Evolutionary conservation across 2,113 vertebrate species (phyloP).

Genomic region (Promerops cafer): DNA sequence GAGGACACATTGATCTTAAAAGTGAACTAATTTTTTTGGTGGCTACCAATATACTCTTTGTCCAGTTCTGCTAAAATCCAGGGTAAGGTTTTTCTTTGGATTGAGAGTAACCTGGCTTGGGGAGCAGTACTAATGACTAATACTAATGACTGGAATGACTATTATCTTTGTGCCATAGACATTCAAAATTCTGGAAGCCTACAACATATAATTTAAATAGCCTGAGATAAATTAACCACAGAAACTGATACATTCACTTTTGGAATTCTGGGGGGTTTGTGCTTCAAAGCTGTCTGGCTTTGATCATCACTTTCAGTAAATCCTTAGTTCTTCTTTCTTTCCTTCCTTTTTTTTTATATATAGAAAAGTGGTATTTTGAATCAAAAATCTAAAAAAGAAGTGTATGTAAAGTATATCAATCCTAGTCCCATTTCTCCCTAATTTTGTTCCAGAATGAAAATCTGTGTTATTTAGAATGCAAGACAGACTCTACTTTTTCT

Average conservation of each 20-base stretch:
- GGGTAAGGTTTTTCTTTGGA: neutral
- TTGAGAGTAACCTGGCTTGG: neutral
- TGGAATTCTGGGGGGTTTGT: fast-evolving
- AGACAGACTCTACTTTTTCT: neutral
- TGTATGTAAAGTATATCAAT: neutral
- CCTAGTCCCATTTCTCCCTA: neutral
- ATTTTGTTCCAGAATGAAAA: neutral
- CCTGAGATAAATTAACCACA: neutral
- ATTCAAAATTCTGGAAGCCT: neutral
- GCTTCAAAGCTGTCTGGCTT: neutral
- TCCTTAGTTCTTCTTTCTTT: neutral
- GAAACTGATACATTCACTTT: neutral
- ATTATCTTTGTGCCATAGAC: neutral
- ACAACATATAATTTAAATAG: neutral
- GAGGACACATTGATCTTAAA: neutral
- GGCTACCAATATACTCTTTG: neutral
- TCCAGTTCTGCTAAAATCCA: neutral
- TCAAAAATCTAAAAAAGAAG: neutral
- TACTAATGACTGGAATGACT: neutral
- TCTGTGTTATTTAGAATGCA: neutral
- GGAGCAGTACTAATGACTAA: neutral
- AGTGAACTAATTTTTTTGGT: neutral
- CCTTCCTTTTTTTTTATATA: neutral
- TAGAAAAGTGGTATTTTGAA: neutral
- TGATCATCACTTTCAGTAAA: neutral